These are phyloP conservation scores for Athene cunicularia DNA, from an alignment of 2,113 vertebrate species.

Conservation along the genomic window DNA sequence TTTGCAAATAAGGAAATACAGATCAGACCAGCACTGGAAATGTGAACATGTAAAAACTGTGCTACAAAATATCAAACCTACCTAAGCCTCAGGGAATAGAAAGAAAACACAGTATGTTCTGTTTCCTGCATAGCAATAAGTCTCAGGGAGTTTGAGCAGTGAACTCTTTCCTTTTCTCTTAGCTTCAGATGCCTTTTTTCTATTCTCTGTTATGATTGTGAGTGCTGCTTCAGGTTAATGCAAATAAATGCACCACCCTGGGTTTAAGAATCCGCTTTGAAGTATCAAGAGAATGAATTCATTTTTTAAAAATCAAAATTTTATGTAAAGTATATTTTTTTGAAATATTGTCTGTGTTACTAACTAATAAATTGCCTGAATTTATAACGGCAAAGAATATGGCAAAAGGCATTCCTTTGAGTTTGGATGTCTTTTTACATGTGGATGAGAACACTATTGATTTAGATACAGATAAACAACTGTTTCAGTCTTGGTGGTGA, in stretches of 20 bases:
- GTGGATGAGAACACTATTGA: neutral
- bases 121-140: slow-evolving; percentile 3
- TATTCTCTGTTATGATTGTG: slow-evolving; percentile 9
- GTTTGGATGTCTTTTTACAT: neutral
- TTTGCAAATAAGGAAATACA: neutral
- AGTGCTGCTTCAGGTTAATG: slow-evolving; percentile 18
- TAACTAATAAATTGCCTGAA: neutral
- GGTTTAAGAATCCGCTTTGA: neutral
- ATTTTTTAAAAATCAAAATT: neutral
- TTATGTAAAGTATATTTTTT: neutral
- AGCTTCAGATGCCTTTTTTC: neutral
- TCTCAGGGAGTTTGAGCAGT: slow-evolving; percentile 5
- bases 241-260: slow-evolving; percentile 9
- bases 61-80: neutral
- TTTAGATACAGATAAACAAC: neutral
- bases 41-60: neutral
- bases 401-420: neutral
- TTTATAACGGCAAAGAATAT: neutral
- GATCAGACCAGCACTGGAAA: neutral
- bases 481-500: neutral
- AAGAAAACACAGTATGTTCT: neutral
- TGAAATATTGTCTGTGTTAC: neutral
- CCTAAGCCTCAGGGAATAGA: slow-evolving; percentile 11
- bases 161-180: neutral
- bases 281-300: neutral